These are phyloP conservation scores for Apocheima hispidaria DNA, from an alignment of 2,888 invertebrate genomes.

Conservation along the genomic window DNA sequence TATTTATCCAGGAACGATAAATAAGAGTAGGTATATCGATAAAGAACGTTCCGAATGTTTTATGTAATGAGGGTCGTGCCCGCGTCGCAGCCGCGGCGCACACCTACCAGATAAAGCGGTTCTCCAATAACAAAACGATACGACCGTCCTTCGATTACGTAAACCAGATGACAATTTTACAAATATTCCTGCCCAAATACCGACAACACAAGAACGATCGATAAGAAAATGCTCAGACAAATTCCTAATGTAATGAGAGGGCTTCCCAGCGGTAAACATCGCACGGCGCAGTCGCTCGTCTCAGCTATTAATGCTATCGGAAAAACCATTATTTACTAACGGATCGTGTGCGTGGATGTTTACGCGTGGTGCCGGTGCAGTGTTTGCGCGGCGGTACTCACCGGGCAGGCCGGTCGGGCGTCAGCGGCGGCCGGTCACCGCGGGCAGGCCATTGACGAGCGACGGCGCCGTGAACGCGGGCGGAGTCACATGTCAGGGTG, in stretches of 20 bases:
- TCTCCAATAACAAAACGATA: constrained; percentile 66
- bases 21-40: constrained; percentile 42
- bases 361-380: constrained; percentile 44
- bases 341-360: constrained; percentile 54
- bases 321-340: constrained; percentile 68
- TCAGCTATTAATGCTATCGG: constrained; percentile 63
- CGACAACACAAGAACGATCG: constrained; percentile 67
- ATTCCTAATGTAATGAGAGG: constrained; percentile 68
- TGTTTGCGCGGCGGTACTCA: constrained; percentile 36
- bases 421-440: constrained; percentile 71
- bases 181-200: constrained; percentile 65
- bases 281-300: constrained; percentile 72
- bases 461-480: constrained; percentile 57
- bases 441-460: constrained; percentile 76
- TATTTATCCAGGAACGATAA: constrained; percentile 44
- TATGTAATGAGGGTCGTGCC: constrained; percentile 59
- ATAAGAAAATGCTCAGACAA: constrained; percentile 68
- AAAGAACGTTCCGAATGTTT: constrained; percentile 53
- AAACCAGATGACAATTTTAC: constrained; percentile 71
- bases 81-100: constrained; percentile 47
- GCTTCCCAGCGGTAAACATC: constrained; percentile 66
- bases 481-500: constrained; percentile 56
- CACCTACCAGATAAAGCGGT: constrained; percentile 62
- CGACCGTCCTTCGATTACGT: constrained; percentile 74
- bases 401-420: constrained; percentile 46